phyloP scores from a whole-genome alignment of 2,888 invertebrate genomes.

The Scaptomyza polygonia region DNA sequence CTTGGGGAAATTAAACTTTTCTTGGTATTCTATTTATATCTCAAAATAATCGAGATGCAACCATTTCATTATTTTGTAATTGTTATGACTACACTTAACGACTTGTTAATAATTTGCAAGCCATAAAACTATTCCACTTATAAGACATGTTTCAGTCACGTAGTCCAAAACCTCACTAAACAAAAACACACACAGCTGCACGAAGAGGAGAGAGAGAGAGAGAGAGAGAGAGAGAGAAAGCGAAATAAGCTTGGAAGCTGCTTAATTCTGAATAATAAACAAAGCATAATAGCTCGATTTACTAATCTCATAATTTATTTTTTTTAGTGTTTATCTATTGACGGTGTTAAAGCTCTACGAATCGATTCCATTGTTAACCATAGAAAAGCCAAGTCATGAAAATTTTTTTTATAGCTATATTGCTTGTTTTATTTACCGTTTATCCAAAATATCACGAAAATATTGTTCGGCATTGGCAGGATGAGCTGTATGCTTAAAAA shows the following conservation, averaged over 20 bases:
- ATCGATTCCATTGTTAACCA: no score
- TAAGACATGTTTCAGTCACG: constrained; percentile 63
- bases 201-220: constrained; percentile 11
- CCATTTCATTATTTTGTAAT: constrained; percentile 32
- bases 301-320: neutral
- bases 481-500: constrained; percentile 76
- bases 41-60: constrained; percentile 21
- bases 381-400: constrained; percentile 4
- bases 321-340: neutral
- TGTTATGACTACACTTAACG: constrained; percentile 50
- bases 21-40: constrained; percentile 8
- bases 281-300: constrained; percentile 9
- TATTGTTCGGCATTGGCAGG: constrained; percentile 81
- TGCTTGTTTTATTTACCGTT: constrained; percentile 65
- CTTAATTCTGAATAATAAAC: no score
- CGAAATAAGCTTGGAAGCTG: no score
- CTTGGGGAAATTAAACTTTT: constrained; percentile 15
- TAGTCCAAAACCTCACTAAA: constrained; percentile 57
- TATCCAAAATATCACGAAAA: constrained; percentile 69
- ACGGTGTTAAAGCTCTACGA: no score
- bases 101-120: constrained; percentile 56
- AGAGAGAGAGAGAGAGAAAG: no score
- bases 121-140: constrained; percentile 54
- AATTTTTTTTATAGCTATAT: neutral
- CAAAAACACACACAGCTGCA: constrained; percentile 7